A percentile compares a stretch with the other conserved stretches of the same genome.
Conservation (phyloP, 2,797 vertebrate species). For the Harpagifer antarcticus region DNA sequence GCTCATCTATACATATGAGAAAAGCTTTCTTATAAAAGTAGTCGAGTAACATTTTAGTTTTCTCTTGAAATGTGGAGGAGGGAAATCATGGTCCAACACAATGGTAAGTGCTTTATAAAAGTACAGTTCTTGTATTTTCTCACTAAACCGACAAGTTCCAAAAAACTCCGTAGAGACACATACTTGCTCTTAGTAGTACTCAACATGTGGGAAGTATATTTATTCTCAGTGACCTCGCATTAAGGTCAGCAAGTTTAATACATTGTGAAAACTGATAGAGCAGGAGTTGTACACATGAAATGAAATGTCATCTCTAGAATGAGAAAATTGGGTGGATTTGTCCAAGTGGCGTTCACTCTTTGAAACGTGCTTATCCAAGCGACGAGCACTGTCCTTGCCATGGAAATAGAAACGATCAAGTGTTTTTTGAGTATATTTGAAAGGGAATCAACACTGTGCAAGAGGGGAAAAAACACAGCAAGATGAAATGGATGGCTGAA, state of each 20-base stretch:
- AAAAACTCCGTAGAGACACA: constrained; percentile 1
- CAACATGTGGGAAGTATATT: constrained; percentile 12
- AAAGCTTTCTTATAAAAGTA: background rate
- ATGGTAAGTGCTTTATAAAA: background rate
- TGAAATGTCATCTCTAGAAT: constrained; percentile 80
- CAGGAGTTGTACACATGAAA: constrained; percentile 63
- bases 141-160: background rate
- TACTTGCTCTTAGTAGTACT: constrained; percentile 12
- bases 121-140: background rate
- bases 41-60: no score
- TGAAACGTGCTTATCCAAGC: constrained; percentile 72
- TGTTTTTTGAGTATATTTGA: constrained; percentile 67
- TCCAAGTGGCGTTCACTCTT: constrained; percentile 69
- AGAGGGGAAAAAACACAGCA: constrained; percentile 34
- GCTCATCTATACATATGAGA: background rate
- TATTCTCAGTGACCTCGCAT: constrained; percentile 35
- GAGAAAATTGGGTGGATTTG: constrained; percentile 74
- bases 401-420: constrained; percentile 72
- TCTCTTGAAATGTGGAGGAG: background rate
- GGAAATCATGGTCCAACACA: constrained; percentile 3
- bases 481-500: constrained; percentile 57
- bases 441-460: constrained; percentile 44
- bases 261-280: constrained; percentile 59
- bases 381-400: constrained; percentile 60
- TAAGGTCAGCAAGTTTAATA: constrained; percentile 71